Percentiles rank a stretch among this genome's conserved stretches.
phyloP scores from a whole-genome alignment of 2,113 vertebrate species.

The Pelecanus crispus region DNA sequence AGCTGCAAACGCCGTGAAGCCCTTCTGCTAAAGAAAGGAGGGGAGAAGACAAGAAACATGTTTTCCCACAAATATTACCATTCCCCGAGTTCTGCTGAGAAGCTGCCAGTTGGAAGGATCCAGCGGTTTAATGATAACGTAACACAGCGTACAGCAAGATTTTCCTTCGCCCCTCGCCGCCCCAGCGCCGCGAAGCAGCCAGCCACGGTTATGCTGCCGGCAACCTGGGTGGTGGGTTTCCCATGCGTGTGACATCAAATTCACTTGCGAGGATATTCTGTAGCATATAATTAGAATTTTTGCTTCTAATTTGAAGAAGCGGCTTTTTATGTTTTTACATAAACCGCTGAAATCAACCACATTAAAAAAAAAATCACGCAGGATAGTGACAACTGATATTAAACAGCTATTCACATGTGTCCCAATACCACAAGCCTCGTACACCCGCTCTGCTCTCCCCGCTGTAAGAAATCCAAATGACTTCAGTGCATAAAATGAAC shows the following conservation, averaged over 20 bases:
- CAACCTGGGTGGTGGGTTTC: slow-evolving; percentile 35
- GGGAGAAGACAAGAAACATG: neutral
- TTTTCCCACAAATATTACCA: neutral
- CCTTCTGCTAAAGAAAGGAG: neutral
- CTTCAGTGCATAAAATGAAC: slow-evolving; percentile 47
- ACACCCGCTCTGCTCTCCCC: neutral
- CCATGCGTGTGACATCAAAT: neutral
- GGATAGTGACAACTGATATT: slow-evolving; percentile 26
- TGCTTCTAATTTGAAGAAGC: neutral
- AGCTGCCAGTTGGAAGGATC: neutral
- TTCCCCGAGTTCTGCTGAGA: neutral
- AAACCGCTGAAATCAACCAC: neutral
- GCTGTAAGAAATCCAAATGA: slow-evolving; percentile 11
- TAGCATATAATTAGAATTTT: neutral
- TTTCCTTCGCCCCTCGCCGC: neutral
- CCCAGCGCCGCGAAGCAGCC: neutral
- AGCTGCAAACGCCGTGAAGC: rapidly evolving
- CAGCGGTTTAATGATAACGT: neutral
- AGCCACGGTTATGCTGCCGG: neutral
- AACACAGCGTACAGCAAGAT: neutral
- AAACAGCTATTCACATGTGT: slow-evolving; percentile 34
- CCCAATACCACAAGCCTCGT: neutral
- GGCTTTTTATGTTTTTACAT: neutral
- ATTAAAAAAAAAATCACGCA: neutral
- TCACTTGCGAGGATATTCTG: neutral